Base-by-base conservation (phyloP, 2,888 invertebrate genomes). In the Heliconius aoede region DNA sequence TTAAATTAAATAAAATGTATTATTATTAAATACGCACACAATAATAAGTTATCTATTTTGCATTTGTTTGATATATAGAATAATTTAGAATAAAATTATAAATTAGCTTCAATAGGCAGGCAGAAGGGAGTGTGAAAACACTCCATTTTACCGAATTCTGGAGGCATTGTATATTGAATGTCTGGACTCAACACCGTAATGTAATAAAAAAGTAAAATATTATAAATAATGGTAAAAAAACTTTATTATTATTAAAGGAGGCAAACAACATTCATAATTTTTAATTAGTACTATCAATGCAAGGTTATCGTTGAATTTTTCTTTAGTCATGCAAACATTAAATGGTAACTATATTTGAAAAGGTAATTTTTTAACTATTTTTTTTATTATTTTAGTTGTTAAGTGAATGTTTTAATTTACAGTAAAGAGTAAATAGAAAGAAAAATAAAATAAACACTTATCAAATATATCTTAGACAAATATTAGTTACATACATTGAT, bases 281-380 rank as follows among this genome's bases (percentile, higher is more conserved):
- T 65, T 40, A 65, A 65, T 65, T 65, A 65, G 24, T 65, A 24
- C 40, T 65, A 40, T 65, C 65, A 65, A 65, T 18, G 8, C 36
- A 65, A 65, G 65, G 65, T 65, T 65, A 65, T 40, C 65, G 1
- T 36, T 36, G 15, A 36, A 36, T 40, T 36, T 65, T 62, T 28
- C 36, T 65, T 65, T 26, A 40, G 65, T 40, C 65, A 65, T 40
- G 36, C 36, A 65, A 24, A 24, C 24, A 46, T 7, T 46, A 46
- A 46, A 46, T 46, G 46, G 46, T 64, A 64, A 36, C 36, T 64
- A n/a, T 30, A n/a, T 36, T 36, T 24, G 4, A 36, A n/a, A 55
- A 9, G 21, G 9, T 8, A 64, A 32, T n/a, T 65, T n/a, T 36
- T n/a, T 5, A 15, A 7, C 32, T 21, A 15, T 28, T 5, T 60